Percentiles rank a stretch among this genome's conserved stretches.
Evolutionary conservation across 2,888 invertebrate genomes (phyloP).

Genomic region (Belgica antarctica): DNA sequence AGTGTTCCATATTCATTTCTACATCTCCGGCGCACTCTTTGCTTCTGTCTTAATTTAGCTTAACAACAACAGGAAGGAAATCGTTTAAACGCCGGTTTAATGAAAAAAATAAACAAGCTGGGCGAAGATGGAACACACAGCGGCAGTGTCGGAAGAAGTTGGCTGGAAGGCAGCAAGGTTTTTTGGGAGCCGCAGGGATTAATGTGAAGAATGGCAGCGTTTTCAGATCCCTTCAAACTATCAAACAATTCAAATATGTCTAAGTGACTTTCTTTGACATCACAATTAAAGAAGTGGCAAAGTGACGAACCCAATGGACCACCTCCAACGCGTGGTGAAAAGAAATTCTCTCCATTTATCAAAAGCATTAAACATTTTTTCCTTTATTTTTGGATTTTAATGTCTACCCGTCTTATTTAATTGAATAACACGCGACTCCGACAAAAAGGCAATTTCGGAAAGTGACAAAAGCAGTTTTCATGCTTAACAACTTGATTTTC

Average conservation of each 20-base stretch:
- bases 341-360: slow-evolving; percentile 12
- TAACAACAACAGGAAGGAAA: slow-evolving; percentile 41
- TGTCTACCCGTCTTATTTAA: slow-evolving; percentile 15
- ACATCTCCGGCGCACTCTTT: neutral
- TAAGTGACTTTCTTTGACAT: no score
- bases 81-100: slow-evolving; percentile 39
- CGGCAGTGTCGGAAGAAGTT: neutral
- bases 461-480: slow-evolving; percentile 2
- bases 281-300: no score
- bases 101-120: slow-evolving; percentile 39
- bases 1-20: neutral
- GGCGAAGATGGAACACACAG: slow-evolving; percentile 25
- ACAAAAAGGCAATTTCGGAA: slow-evolving; percentile 3
- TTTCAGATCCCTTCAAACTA: no score
- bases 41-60: slow-evolving; percentile 12
- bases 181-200: neutral
- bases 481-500: slow-evolving; percentile 27
- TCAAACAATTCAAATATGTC: no score
- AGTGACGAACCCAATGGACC: no score
- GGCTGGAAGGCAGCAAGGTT: neutral
- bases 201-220: no score
- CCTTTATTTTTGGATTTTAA: slow-evolving; percentile 22
- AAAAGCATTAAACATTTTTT: slow-evolving; percentile 5
- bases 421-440: slow-evolving; percentile 34
- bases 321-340: no score